phyloP scores from a whole-genome alignment of 1,140 invertebrate genomes.

The Acromyrmex charruanus region DNA sequence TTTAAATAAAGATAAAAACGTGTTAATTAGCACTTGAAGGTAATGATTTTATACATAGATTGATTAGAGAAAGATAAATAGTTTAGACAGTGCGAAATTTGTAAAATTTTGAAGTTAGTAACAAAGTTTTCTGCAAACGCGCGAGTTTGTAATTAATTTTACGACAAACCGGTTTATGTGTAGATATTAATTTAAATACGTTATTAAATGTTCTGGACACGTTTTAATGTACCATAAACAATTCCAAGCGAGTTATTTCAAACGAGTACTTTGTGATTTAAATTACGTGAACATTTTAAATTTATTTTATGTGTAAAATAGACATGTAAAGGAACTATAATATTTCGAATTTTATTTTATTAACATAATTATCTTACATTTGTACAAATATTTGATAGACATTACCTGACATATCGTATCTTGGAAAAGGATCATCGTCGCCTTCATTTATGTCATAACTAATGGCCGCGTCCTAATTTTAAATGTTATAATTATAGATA shows the following conservation, averaged over 20 bases:
- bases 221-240: not conserved
- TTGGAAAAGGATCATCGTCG: conserved; percentile 91
- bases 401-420: conserved; percentile 87
- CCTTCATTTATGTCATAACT: conserved; percentile 95
- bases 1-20: not conserved
- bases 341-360: not conserved
- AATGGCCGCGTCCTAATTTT: conserved; percentile 91
- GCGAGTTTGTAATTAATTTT: conserved; percentile 33
- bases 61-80: not conserved
- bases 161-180: not conserved
- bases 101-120: not conserved
- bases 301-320: not conserved
- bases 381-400: not conserved
- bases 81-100: no score
- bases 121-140: conserved; percentile 32
- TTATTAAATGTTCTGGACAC: conserved; percentile 13
- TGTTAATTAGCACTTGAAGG: not conserved
- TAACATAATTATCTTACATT: not conserved
- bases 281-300: not conserved
- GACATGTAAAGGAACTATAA: not conserved
- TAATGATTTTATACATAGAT: not conserved
- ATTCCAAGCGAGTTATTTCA: not conserved
- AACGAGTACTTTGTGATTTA: not conserved
- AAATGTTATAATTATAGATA: conserved; percentile 16
- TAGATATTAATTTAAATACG: conserved; percentile 18